A percentile compares a stretch with the other conserved stretches of the same genome.
These are phyloP conservation scores for Rhagologus leucostigma DNA, from an alignment of 2,113 vertebrate genomes.

Conservation along the genomic window DNA sequence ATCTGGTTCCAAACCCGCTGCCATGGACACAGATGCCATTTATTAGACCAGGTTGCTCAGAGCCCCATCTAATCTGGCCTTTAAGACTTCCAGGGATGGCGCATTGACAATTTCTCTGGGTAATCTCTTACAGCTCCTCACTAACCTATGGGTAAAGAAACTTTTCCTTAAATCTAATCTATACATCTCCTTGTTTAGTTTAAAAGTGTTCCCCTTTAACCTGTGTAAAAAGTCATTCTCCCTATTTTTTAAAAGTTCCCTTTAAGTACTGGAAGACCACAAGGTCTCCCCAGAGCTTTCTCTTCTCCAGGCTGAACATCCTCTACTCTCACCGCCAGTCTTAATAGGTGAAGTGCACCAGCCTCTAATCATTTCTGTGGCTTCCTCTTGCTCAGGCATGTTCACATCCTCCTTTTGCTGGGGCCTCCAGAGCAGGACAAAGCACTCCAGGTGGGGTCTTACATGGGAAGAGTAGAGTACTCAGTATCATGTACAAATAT, in stretches of 20 bases:
- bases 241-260: not conserved
- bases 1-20: not conserved
- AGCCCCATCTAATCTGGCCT: not conserved
- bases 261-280: not conserved
- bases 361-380: not conserved
- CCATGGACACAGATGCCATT: not conserved
- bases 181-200: not conserved
- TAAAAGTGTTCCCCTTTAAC: not conserved
- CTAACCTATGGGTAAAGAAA: not conserved
- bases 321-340: fast-evolving
- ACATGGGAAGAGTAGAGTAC: not conserved
- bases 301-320: not conserved
- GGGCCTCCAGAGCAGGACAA: not conserved
- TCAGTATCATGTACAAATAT: not conserved
- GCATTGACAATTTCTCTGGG: not conserved
- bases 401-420: not conserved
- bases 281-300: not conserved
- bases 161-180: not conserved
- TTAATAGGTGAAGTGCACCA: fast-evolving
- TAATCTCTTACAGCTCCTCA: not conserved
- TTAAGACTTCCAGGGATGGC: not conserved
- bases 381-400: not conserved
- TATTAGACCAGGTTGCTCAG: not conserved
- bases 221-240: not conserved
- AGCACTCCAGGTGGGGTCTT: not conserved